Conservation (phyloP, 2,888 invertebrate genomes). For the Griposia aprilina region DNA sequence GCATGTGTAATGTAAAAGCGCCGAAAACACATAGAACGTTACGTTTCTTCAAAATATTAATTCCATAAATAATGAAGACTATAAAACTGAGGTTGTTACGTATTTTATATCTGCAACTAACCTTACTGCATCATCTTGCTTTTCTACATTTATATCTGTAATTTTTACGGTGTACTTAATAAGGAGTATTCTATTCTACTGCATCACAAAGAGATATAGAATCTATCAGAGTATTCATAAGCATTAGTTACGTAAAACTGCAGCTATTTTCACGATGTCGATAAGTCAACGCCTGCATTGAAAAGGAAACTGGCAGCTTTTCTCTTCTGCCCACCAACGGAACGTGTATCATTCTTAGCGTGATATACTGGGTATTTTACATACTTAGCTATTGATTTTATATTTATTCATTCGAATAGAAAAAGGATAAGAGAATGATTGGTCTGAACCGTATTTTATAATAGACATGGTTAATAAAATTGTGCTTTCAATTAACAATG, state of each 20-base stretch:
- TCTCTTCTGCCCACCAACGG: not conserved
- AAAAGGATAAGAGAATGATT: not conserved
- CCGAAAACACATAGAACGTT: not conserved
- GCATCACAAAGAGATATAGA: not conserved
- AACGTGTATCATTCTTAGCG: not conserved
- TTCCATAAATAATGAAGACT: not conserved
- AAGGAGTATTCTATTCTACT: too few species aligned
- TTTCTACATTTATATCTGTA: too few species aligned
- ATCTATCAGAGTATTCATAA: conserved; percentile 2
- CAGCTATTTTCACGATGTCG: not conserved
- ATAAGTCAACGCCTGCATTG: conserved; percentile 1
- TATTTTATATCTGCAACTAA: not conserved
- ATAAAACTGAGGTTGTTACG: not conserved
- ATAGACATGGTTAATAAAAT: too few species aligned
- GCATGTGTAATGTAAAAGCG: too few species aligned
- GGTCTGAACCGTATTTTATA: not conserved
- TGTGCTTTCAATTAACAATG: not conserved
- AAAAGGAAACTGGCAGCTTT: conserved; percentile 4
- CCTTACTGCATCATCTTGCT: not conserved
- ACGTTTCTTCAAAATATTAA: not conserved
- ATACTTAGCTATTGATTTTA: not conserved
- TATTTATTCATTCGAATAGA: conserved; percentile 1
- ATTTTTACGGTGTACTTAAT: too few species aligned
- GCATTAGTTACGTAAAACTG: conserved; percentile 17
- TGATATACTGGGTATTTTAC: not conserved